These are phyloP conservation scores for Parnassius glacialis DNA, from an alignment of 2,888 invertebrate genomes.

Conservation along the genomic window DNA sequence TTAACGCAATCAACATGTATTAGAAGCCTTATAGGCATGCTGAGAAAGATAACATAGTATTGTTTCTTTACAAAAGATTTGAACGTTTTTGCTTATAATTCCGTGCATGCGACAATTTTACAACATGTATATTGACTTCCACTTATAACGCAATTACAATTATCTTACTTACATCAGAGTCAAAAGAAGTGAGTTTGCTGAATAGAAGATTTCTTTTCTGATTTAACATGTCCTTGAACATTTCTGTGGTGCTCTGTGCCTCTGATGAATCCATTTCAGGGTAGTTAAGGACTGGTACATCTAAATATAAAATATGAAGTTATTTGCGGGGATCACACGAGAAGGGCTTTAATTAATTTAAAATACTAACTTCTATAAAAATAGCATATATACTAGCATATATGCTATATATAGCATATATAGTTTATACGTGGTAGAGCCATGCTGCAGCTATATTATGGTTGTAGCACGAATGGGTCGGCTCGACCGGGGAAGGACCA, in stretches of 20 bases:
- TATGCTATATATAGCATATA: too few species aligned
- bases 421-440: too few species aligned
- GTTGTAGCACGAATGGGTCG: too few species aligned
- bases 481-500: too few species aligned
- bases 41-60: conserved; percentile 1
- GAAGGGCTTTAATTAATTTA: too few species aligned
- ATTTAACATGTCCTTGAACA: conserved; percentile 95
- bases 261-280: conserved; percentile 85
- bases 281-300: conserved; percentile 79
- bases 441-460: too few species aligned
- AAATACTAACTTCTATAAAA: too few species aligned
- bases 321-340: too few species aligned
- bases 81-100: background rate
- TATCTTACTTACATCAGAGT: conserved; percentile 89
- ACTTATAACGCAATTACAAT: conserved; percentile 5
- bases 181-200: conserved; percentile 93
- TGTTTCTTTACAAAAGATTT: conserved; percentile 1
- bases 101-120: conserved; percentile 52
- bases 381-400: too few species aligned
- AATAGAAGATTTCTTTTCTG: conserved; percentile 94
- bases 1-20: conserved; percentile 1
- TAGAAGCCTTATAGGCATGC: conserved; percentile 20
- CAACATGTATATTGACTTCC: conserved; percentile 35
- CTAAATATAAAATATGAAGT: conserved; percentile 37
- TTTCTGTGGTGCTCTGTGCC: conserved; percentile 91